Base-by-base conservation (phyloP, 2,113 vertebrate species). In the Tachysurus fulvidraco region DNA sequence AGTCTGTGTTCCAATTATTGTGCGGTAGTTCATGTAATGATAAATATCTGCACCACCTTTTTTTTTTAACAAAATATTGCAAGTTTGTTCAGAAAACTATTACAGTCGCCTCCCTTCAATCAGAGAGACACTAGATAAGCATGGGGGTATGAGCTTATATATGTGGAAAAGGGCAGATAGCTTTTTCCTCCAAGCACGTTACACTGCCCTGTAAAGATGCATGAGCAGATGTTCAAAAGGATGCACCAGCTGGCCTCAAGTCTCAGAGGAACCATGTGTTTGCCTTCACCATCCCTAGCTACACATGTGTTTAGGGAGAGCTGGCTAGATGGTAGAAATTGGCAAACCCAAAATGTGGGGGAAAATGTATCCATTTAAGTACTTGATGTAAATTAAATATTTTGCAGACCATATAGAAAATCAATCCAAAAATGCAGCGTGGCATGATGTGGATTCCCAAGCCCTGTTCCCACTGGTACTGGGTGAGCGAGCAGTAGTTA, bases 401-500 rank as follows among this genome's bases (percentile, higher is more conserved):
- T 74, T 50, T 76, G 44, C 44, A 76, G 28, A 57, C 50, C 7
- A 36, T 19, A 79, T 30, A 55, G 16, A 16, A 57, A 54, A 59
- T 79, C n/a, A 57, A 57, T 79, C 54, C 54, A 21, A 81, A 55
- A 81, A 44, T 23, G 78, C 78, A 81, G 78, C 28, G 44, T 81
- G 78, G 30, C 78, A 81, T 81, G 57, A 81, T 25, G 78, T 81
- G 11, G 57, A 81, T 81, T 81, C 78, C 78, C 55, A 81, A 81
- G 78, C 78, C 78, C 59, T 81, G 52, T 50, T 85, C 76, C 77
- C 54, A 87, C 55, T 87, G 46, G 67, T 54, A 54, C 69, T 74
- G 84, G 50, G 50, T 83, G 81, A 86, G 74, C 83, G 41, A 89
- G 83, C 81, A 50, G 62, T 60, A 87, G 60, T 55, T 60, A 52